Conservation (phyloP, 1,140 invertebrate genomes). For the Diuraphis noxia region DNA sequence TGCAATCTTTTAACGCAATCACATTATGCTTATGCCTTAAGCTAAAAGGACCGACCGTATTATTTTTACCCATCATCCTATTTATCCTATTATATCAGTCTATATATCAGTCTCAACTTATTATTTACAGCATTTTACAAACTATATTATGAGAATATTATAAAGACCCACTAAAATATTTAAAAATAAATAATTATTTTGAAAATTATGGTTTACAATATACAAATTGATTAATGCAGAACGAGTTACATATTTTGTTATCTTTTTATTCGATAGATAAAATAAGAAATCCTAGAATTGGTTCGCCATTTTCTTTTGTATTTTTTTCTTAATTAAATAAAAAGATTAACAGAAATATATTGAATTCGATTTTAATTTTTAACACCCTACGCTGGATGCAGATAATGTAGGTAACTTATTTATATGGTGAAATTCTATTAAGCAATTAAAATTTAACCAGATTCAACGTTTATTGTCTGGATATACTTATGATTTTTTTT, state of each 20-base stretch:
- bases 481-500: not conserved
- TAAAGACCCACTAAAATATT: not conserved
- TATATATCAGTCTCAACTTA: not conserved
- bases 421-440: not conserved
- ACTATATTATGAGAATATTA: not conserved
- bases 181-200: not conserved
- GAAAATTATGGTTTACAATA: not conserved
- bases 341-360: not conserved
- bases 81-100: no score
- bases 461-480: not conserved
- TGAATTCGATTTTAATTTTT: no score
- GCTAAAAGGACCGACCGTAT: conserved; percentile 7
- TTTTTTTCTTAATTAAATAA: not conserved
- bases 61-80: not conserved
- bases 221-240: not conserved
- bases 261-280: not conserved
- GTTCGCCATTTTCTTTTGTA: not conserved
- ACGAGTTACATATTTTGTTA: not conserved
- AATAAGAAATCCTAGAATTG: not conserved
- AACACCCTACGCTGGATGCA: no score
- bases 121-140: not conserved
- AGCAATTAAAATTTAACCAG: not conserved
- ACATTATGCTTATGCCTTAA: not conserved
- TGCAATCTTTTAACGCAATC: conserved; percentile 1
- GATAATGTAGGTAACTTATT: not conserved